Evolutionary conservation across 1,140 invertebrate species (phyloP), one percentile per base, ranked within the genome.

Genomic region (Magallana gigas): DNA sequence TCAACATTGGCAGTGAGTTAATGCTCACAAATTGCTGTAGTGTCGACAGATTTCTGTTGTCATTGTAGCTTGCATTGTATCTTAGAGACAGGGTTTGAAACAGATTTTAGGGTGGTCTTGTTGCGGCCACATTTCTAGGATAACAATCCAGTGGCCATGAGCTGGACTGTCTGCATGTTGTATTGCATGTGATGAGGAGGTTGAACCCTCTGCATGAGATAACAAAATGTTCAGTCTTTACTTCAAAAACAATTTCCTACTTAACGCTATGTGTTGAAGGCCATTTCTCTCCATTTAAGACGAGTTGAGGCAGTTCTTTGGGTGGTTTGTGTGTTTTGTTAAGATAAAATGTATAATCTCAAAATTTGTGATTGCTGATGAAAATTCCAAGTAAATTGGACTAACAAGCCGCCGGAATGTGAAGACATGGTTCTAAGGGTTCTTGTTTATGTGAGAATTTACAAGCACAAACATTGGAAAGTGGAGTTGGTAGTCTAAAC

Each of bases 381-480:
- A 36, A 76, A 76, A 76, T 76, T 23, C 68, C 68, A 76, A 5
- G 68, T 29, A 29, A 76, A 76, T 76, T 29, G 7, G 11, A 12
- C 18, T 76, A 36, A 23, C 68, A 29, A 76, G 68, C 9, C 3
- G 8, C 9, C 36, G 68, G 68, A 76, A 76, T 76, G 68, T 76
- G 7, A 23, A 76, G 36, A 76, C 68, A 76, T 23, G 23, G 23
- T 29, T 76, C 36, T 76, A 76, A 76, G 68, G 36, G 68, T 29
- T 29, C 12, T 29, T 76, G 68, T 76, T 76, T 76, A 76, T 76
- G 68, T 29, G 23, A 29, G 36, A 29, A 76, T 76, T 76, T 36
- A 76, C 23, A 36, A 7, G 18, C 23, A 18, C 14, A 29, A 12
- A 29, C 23, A 76, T 76, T 16, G 8, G 60, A 23, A 68, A 68